Base-by-base conservation (phyloP, 2,888 invertebrate species). In the Plebejus melissa region DNA sequence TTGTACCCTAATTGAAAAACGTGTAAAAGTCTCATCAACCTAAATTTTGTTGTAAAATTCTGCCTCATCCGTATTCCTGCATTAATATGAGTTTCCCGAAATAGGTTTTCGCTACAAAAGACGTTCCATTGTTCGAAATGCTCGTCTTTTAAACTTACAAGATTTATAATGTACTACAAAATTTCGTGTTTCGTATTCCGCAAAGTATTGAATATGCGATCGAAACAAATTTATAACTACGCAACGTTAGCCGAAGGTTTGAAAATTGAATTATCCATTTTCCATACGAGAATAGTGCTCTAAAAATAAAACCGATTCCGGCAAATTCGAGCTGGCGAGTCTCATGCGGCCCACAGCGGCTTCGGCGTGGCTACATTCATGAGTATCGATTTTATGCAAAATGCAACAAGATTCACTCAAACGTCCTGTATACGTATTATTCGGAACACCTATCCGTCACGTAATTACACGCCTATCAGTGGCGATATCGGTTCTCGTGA, bases 341-440 rank as follows among this genome's bases (percentile, higher is more conserved):
- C 88, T 89, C 89, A 85, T 86, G 85, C 81, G 84, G 83, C 81
- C 80, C 80, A 81, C 82, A 81, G 82, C 84, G 85, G 87, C 84
- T 83, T 77, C 81, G 74, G 84, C 84, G 84, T 84, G 86, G 84
- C 85, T 83, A 87, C 90, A 91, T 92, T 93, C 92, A 90, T 89
- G 91, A 90, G 87, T 91, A 93, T 93, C 91, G 93, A 93, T 93
- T 93, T 93, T 93, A 93, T 93, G 93, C 92, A 93, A 93, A 93
- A 91, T 92, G 90, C 91, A 93, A 90, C 91, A 91, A 92, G 91
- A 91, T 93, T 93, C 91, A 91, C 90, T 90, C 88, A 88, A 88
- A 88, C 88, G 86, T 84, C 87, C 86, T 83, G 86, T 87, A 84
- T 86, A 86, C 85, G 84, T 87, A 87, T 85, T 82, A 82, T 86